Percentiles rank a stretch among this genome's conserved stretches.
Conservation (phyloP, 2,888 invertebrate genomes). For the Pegoplata infirma region DNA sequence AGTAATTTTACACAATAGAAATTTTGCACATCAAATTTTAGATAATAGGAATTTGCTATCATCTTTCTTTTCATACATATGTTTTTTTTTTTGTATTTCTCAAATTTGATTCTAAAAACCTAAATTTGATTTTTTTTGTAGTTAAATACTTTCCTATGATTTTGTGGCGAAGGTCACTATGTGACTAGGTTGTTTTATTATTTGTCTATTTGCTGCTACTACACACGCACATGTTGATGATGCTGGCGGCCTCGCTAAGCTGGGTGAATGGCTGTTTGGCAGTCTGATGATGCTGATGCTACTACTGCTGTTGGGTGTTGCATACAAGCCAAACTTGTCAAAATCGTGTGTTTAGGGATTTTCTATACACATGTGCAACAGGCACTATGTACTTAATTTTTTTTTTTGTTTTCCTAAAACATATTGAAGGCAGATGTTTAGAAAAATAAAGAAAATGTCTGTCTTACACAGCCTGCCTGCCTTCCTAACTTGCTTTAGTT, state of each 20-base stretch:
- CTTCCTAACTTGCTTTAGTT: not conserved
- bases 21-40: not conserved
- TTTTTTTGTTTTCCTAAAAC: slow-evolving; percentile 33
- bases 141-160: slow-evolving; percentile 21
- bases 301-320: not conserved
- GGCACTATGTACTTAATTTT: slow-evolving; percentile 35
- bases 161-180: slow-evolving; percentile 67
- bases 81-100: not conserved
- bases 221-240: slow-evolving; percentile 54
- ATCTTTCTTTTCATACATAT: not conserved
- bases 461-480: not conserved
- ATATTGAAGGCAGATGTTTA: slow-evolving; percentile 61
- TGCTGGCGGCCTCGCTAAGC: not conserved
- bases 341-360: slow-evolving; percentile 62
- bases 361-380: slow-evolving; percentile 60
- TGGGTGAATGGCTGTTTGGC: slow-evolving; percentile 26
- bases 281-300: not conserved
- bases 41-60: not conserved
- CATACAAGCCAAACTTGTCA: slow-evolving; percentile 49
- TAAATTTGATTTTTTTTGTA: slow-evolving; percentile 18
- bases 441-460: slow-evolving; percentile 23
- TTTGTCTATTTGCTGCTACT: slow-evolving; percentile 51
- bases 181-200: slow-evolving; percentile 63
- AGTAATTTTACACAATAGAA: not conserved
- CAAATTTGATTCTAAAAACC: slow-evolving; percentile 25